Evolutionary conservation across 35 echinoderm and acorn worm genomes (phyloP), one percentile per base, ranked within the genome.

Genomic region (Holothuria glaberrima): DNA sequence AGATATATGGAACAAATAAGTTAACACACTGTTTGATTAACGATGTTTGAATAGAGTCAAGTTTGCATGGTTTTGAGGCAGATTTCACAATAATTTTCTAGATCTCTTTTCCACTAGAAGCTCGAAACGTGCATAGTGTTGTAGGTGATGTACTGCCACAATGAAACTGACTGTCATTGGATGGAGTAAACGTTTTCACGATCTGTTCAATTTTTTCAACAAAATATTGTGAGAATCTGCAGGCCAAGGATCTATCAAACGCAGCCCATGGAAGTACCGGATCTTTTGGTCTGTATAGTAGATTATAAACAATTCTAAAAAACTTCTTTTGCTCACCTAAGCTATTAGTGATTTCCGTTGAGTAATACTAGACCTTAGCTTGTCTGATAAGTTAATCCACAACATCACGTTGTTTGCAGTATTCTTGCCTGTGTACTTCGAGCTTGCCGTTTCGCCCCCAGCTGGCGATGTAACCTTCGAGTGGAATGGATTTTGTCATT

Each of bases 301-400:
- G 86, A 19, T 71, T 71, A 57, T 75, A 57, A 26, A 92, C 82
- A 75, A 92, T 77, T 33, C 38, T 32, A 86, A 86, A 92, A 33
- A 92, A 33, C 46, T 77, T 92, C 81, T 65, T 92, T 66, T 92
- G 90, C 27, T 92, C 90, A 60, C 90, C 82, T 63, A 17, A 33
- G 44, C 90, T 86, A n/a, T 74, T 67, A 36, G 38, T 28, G 22
- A 92, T 36, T 46, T 86, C 33, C 20, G 12, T 72, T 30, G 90
- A 86, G 69, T 86, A 92, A 46, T 92, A 92, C 18, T 50, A 38
- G 12, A 65, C 45, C 34, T 85, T 86, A 6, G 90, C 81, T 44
- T 86, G 50, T 30, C 59, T 59, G 34, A 92, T 58, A 30, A 75
- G 20, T 12, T 4, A 54, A 52, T n/a, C 32, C 4, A 87, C 84